Evolutionary conservation across 2,797 vertebrate genomes (phyloP).

Genomic region (Argya squamiceps): DNA sequence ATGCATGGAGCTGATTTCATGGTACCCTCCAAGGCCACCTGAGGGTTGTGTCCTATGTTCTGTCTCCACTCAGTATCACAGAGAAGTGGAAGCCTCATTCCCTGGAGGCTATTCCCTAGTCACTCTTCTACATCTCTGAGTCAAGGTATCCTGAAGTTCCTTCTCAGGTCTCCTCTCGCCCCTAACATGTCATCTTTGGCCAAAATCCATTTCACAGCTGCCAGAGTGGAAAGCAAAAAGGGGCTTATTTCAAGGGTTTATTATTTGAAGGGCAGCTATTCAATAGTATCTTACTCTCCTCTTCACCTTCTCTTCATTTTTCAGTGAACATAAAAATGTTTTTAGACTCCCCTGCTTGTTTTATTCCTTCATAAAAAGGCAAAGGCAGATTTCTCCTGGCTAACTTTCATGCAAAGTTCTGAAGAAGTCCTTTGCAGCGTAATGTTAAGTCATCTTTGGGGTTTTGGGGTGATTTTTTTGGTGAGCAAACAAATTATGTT

Average conservation of each 20-base stretch:
- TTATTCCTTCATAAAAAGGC: not conserved
- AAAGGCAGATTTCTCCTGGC: not conserved
- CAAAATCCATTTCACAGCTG: not conserved
- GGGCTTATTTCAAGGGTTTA: not conserved
- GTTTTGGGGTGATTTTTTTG: not conserved
- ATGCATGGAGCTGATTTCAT: rapidly evolving
- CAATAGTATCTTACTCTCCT: not conserved
- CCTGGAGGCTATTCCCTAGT: not conserved
- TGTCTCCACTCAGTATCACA: not conserved
- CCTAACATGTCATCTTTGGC: not conserved
- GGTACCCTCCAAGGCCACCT: not conserved
- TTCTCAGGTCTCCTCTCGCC: not conserved
- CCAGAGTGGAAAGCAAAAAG: not conserved
- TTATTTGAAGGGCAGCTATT: not conserved
- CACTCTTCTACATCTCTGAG: not conserved
- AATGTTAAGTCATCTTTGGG: not conserved
- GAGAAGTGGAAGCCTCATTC: not conserved
- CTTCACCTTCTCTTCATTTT: not conserved
- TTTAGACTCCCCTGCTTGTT: not conserved
- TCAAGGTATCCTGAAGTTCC: not conserved
- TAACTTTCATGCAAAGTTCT: not conserved
- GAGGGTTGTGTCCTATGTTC: rapidly evolving
- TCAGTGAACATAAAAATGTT: not conserved
- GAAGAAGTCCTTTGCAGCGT: not conserved
- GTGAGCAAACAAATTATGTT: not conserved